phyloP scores from a whole-genome alignment of 2,113 vertebrate genomes.

The rabbit (Oryctolagus cuniculus) region mOryCun1.1 NC_091453.1:115676001-115676500 shows the following conservation, averaged over 20 bases:
- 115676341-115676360: background rate
- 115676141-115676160: background rate
- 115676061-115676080: background rate
- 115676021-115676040: background rate
- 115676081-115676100: background rate
- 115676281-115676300: background rate
- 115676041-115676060: background rate
- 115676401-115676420: background rate
- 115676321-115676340: background rate
- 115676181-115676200: background rate
- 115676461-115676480: slow-evolving; percentile 13
- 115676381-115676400: slow-evolving; percentile 30
- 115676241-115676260: background rate
- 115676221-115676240: background rate
- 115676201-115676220: background rate
- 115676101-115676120: background rate
- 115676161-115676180: slow-evolving; percentile 28
- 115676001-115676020: background rate
- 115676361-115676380: slow-evolving; percentile 33
- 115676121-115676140: background rate
- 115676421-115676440: background rate
- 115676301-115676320: background rate
- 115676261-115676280: background rate
- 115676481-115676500: background rate
- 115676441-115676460: slow-evolving; percentile 1